phyloP scores from a whole-genome alignment of 2,888 invertebrate species.

The Theretra japonica region DNA sequence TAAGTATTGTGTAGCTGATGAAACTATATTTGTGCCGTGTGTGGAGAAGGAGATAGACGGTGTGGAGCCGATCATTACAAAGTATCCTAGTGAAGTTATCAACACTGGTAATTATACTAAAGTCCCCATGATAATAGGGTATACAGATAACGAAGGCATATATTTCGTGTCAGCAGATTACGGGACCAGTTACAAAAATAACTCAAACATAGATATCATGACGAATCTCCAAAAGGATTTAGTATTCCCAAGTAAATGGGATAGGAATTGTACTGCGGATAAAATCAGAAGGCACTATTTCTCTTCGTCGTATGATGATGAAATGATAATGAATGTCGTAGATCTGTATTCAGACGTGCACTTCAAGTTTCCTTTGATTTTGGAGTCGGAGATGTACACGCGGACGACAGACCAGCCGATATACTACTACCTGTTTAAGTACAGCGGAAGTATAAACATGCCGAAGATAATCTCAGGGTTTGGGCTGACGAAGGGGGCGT shows the following conservation, averaged over 20 bases:
- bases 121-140: constrained; percentile 77
- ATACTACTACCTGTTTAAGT: constrained; percentile 73
- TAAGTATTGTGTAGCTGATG: constrained; percentile 65
- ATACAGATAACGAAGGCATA: constrained; percentile 75
- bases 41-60: constrained; percentile 70
- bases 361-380: constrained; percentile 70
- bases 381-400: constrained; percentile 69
- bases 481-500: constrained; percentile 62
- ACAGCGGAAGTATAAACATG: constrained; percentile 71
- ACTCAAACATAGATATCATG: constrained; percentile 52
- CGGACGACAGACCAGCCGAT: constrained; percentile 69
- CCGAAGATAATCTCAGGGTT: constrained; percentile 70
- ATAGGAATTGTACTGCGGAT: constrained; percentile 62
- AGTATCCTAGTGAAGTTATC: constrained; percentile 66
- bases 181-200: constrained; percentile 61
- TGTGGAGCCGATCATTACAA: constrained; percentile 64
- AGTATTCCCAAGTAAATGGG: constrained; percentile 62
- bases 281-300: constrained; percentile 66
- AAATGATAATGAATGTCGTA: constrained; percentile 72
- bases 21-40: constrained; percentile 71
- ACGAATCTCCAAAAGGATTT: constrained; percentile 63
- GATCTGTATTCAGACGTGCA: constrained; percentile 74
- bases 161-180: constrained; percentile 71
- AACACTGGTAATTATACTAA: constrained; percentile 71
- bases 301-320: constrained; percentile 62